Evolutionary conservation across 2,797 vertebrate species (phyloP), one percentile per base, ranked within the genome.

Genomic region (Leuciscus waleckii): DNA sequence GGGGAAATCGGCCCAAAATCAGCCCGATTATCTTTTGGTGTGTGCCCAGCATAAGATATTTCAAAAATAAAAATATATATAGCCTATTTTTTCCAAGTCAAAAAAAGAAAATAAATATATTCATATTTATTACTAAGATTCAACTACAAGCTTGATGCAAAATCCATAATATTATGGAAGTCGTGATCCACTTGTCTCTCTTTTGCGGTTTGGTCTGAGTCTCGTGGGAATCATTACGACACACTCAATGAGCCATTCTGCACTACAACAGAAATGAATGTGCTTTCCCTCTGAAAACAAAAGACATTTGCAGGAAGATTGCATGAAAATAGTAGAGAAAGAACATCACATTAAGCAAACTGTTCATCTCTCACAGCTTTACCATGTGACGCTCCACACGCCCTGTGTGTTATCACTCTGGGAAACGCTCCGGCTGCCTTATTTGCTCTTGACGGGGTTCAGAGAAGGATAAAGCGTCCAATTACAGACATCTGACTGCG

Each of bases 401-500:
- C 81, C n/a, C 70, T 51, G 46, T 17, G 41, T 65, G 23, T 21
- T 29, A 19, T 49, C 69, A 67, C 67, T 85, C 56, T 54, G 46
- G 56, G 63, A 54, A 51, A 73, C 65, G 37, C 76, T 73, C 54
- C 4, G 29, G 56, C 68, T 74, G 39, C 69, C 68, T 73, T 70
- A 9, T 41, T 58, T 16, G 71, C 74, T 79, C 35, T 32, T 79
- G 67, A 65, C 80, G 79, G 21, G 84, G 86, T 81, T 83, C 84
- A 83, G 39, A 37, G n/a, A 37, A 87, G 81, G 84, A 79, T 84
- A 77, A 85, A 85, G 82, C 21, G 63, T 90, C 83, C 87, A 88
- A 84, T 90, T 83, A 84, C 69, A 29, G 86, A 87, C 88, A 87
- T 23, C 86, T 89, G 89, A 85, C 51, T 54, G 86, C 81, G 70